A percentile compares a stretch with the other conserved stretches of the same genome.
Conservation (phyloP, 2,888 invertebrate genomes). For the Allolobophora icterica region DNA sequence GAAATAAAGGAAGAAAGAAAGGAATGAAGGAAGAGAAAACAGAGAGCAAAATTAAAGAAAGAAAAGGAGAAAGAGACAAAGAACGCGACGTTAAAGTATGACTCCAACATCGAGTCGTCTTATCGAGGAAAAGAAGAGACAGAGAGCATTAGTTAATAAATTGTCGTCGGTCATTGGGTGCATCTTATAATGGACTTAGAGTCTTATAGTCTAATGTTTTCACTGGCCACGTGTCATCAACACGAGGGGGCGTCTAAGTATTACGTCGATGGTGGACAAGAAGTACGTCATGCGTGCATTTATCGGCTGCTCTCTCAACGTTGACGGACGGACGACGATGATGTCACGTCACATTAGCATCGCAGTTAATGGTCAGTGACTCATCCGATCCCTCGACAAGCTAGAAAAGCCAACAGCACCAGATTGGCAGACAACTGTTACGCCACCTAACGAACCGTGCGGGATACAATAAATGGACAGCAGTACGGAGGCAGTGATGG, state of each 20-base stretch:
- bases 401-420: neutral
- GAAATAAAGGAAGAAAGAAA: too few relatives aligned
- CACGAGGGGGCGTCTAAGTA: neutral
- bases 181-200: neutral
- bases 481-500: neutral
- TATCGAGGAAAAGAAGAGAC: too few relatives aligned
- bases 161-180: neutral
- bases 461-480: neutral
- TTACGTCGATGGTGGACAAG: neutral
- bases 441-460: neutral
- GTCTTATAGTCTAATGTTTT: neutral
- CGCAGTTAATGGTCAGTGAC: conserved; percentile 5
- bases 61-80: too few relatives aligned
- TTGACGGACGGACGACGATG: neutral
- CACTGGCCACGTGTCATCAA: neutral
- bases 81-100: too few relatives aligned
- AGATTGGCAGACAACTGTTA: neutral
- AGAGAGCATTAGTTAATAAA: neutral
- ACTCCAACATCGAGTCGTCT: too few relatives aligned
- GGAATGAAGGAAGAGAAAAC: too few relatives aligned
- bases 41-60: too few relatives aligned
- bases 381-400: neutral
- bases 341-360: conserved; percentile 17
- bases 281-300: conserved; percentile 9
- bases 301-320: neutral